Base-by-base conservation (phyloP, 2,113 vertebrate genomes). In the Phalacrocorax brasilianus region DNA sequence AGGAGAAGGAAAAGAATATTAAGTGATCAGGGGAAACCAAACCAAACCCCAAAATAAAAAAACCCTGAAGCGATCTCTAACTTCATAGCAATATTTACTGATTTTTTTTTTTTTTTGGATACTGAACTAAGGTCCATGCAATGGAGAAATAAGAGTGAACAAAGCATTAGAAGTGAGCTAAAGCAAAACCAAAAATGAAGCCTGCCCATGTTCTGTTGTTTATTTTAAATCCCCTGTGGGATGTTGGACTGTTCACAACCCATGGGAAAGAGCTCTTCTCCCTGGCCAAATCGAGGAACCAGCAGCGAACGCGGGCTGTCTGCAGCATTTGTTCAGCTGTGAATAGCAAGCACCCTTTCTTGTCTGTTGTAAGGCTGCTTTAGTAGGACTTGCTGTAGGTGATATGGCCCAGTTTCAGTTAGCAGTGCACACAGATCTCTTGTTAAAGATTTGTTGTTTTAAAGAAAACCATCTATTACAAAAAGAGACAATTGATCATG, bases 391-490 rank as follows among this genome's bases (percentile, higher is more conserved):
- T 88, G 27, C 23, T 83, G 38, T 66, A 70, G 42, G 4, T 83
- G 20, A 19, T 45, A 26, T 11, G 74, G 45, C 53, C 9, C 8
- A 1, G 12, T 66, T 91, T 83, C 50, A 53, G 55, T 53, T 49
- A 65, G 40, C 30, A 58, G n/a, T 21, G 55, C 42, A 20, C 24
- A 24, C 23, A 42, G 30, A 32, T 38, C 12, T 62, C 72, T 77
- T 73, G 11, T 62, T 89, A 74, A 67, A 79, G 59, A 45, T 93
- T 50, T 55, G 32, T 73, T 88, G 53, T 76, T 88, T 83, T 87
- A 84, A 71, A 80, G 63, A 72, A 82, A 77, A 94, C 35, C 33
- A 22, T 0, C 3, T 74, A 3, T 55, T 62, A 13, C 20, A 49
- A 14, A 44, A 80, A 71, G 40, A 85, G 40, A 19, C 40, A 5